Evolutionary conservation across 2,113 vertebrate genomes (phyloP), one percentile per base, ranked within the genome.

Genomic region (Condylura cristata): DNA sequence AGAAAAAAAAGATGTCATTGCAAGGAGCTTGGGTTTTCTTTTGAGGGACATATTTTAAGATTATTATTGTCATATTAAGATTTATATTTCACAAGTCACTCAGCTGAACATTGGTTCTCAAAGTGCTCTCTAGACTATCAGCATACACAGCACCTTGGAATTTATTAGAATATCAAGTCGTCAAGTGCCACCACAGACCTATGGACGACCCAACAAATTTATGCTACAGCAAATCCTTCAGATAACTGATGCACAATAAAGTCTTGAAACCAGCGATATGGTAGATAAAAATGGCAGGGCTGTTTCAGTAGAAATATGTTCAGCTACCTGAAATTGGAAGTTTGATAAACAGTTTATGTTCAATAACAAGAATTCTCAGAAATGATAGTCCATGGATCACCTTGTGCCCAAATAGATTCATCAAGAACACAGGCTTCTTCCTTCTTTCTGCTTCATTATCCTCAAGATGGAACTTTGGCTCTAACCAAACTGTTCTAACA

Each of bases 241-340:
- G 4, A 20, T 60, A 12, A 84, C 1, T 48, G 28, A 46, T 28
- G 8, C 4, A 20, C 20, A 65, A 1, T 32, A 9, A 32, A 37
- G 28, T 56, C n/a, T 90, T 24, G 82, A 63, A 79, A 51, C 8
- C 11, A 26, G 0, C 2, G 11, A 22, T 16, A 13, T 26, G 61
- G 37, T 48, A 16, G 74, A 56, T 58, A n/a, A 12, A 12, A 79
- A 65, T 20, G 1, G 1, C 53, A 41, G 22, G 0, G 4, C 6
- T 80, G 6, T 81, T 90, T 81, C 20, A 53, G 9, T 39, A 66
- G 53, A 74, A 76, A 84, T 95, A 76, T 37, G 74, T 92, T 78
- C n/a, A 79, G 56, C 17, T 39, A 24, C 39, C 12, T 44, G 39
- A 91, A 75, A 65, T 16, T 66, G 32, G 93, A 86, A 61, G 58